phyloP scores from a whole-genome alignment of 2,113 vertebrate genomes.

The Phocoena phocoena region DNA sequence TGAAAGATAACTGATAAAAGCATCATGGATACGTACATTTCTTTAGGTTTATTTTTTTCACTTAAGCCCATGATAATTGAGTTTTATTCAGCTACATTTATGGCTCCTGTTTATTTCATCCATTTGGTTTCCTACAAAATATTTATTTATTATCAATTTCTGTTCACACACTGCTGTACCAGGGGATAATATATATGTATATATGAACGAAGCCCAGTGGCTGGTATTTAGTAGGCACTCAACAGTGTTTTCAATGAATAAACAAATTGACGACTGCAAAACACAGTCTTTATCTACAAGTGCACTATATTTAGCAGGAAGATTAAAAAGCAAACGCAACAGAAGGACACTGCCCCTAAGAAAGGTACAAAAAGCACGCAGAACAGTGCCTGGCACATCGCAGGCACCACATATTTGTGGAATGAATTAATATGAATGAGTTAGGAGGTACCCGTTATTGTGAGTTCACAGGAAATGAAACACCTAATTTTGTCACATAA shows the following conservation, averaged over 20 bases:
- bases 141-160: conserved; percentile 15
- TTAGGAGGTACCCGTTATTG: background rate
- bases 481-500: background rate
- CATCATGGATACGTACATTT: background rate
- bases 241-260: conserved; percentile 23
- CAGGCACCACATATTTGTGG: background rate
- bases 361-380: background rate
- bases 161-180: background rate
- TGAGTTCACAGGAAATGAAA: background rate
- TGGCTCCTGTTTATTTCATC: conserved; percentile 19
- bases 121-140: conserved; percentile 1
- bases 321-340: background rate
- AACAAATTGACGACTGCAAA: background rate
- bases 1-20: conserved; percentile 12
- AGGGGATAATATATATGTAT: background rate
- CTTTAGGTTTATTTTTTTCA: background rate
- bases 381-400: background rate
- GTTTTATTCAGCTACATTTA: background rate
- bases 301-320: background rate
- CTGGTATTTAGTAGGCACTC: background rate
- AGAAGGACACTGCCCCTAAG: background rate
- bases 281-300: background rate
- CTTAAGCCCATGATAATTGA: background rate
- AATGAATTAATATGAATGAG: background rate
- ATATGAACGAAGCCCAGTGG: background rate